Percentiles rank a stretch among this genome's conserved stretches.
phyloP scores from a whole-genome alignment of 2,888 invertebrate species.

The Nebria salina region DNA sequence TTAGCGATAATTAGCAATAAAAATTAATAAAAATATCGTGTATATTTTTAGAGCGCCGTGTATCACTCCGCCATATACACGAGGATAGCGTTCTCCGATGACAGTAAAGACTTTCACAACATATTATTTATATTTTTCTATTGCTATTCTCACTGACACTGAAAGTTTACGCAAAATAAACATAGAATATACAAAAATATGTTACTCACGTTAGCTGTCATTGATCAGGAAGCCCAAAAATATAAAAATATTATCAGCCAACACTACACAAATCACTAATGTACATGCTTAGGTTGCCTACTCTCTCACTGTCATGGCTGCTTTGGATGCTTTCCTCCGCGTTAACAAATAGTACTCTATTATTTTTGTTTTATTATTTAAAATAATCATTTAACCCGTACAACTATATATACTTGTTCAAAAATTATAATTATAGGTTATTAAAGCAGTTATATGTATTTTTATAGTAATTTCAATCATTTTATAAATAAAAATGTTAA shows the following conservation, averaged over 20 bases:
- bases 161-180: conserved; percentile 23
- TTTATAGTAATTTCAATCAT: too few species aligned
- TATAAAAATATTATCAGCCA: conserved; percentile 44
- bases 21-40: conserved; percentile 8
- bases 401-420: too few species aligned
- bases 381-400: neutral
- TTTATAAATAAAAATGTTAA: too few species aligned
- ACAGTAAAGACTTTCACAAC: conserved; percentile 46
- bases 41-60: conserved; percentile 45
- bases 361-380: conserved; percentile 31
- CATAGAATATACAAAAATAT: conserved; percentile 34
- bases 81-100: conserved; percentile 37
- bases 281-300: conserved; percentile 47
- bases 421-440: too few species aligned
- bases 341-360: conserved; percentile 31
- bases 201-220: conserved; percentile 45
- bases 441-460: too few species aligned
- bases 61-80: conserved; percentile 45
- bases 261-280: conserved; percentile 47
- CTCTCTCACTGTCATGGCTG: conserved; percentile 46
- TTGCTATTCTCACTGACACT: conserved; percentile 25
- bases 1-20: conserved; percentile 6
- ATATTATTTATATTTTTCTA: conserved; percentile 32
- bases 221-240: conserved; percentile 42
- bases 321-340: conserved; percentile 32